phyloP scores from a whole-genome alignment of 2,113 vertebrate species.

The Thamnophis sirtalis region DNA sequence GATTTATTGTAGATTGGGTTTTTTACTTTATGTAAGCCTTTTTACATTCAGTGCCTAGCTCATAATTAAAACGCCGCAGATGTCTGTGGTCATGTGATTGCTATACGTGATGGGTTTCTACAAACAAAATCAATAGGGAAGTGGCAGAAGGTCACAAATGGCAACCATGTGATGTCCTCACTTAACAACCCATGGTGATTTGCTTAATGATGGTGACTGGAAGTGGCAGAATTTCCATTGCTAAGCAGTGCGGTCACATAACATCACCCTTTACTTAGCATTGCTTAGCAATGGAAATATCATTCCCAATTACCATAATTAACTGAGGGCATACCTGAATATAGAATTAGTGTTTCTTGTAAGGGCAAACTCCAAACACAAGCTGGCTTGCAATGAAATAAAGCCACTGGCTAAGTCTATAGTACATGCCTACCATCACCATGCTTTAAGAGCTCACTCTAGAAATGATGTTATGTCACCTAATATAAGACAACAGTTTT shows the following conservation, averaged over 20 bases:
- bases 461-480: not conserved
- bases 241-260: not conserved
- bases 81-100: not conserved
- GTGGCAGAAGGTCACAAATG: not conserved
- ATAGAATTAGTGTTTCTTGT: not conserved
- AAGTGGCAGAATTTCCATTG: not conserved
- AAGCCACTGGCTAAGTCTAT: not conserved
- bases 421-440: not conserved
- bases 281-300: not conserved
- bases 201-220: not conserved
- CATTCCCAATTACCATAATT: not conserved
- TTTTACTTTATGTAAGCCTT: not conserved
- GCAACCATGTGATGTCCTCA: not conserved
- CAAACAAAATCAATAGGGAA: not conserved
- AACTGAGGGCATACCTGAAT: not conserved
- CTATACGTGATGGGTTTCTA: not conserved
- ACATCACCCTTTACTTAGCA: not conserved
- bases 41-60: not conserved
- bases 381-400: not conserved
- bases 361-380: not conserved
- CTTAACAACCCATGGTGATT: not conserved
- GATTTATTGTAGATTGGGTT: not conserved
- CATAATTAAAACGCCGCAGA: not conserved
- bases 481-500: not conserved
- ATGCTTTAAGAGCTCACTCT: not conserved